Evolutionary conservation across 1,140 invertebrate species (phyloP).

Genomic region (Microplitis mediator): DNA sequence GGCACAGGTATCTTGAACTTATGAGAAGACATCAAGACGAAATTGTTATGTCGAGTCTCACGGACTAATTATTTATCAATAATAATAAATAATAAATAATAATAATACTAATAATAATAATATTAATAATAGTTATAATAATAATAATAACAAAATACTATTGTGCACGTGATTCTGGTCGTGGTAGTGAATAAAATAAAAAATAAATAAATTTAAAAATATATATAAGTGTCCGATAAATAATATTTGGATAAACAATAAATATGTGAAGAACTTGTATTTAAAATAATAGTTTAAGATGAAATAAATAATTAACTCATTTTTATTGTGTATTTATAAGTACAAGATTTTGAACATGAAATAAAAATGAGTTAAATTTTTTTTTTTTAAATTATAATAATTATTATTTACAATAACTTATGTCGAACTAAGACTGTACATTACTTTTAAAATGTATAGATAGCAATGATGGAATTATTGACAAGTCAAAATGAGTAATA

Average conservation of each 20-base stretch:
- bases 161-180: background rate
- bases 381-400: no score
- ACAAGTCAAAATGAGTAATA: conserved; percentile 23
- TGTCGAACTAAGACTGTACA: conserved; percentile 37
- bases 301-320: background rate
- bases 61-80: background rate
- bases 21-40: conserved; percentile 49
- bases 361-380: background rate
- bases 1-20: conserved; percentile 50
- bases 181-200: conserved; percentile 7
- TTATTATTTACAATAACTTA: background rate
- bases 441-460: conserved; percentile 33
- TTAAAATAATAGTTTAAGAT: no score
- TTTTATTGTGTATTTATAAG: no score
- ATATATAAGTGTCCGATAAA: conserved; percentile 13
- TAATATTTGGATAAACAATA: no score
- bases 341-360: conserved; percentile 8
- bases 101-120: no score
- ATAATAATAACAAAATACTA: no score
- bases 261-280: no score
- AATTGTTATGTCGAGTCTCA: background rate
- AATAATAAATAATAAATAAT: no score
- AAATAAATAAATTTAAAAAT: no score
- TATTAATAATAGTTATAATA: no score
- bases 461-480: conserved; percentile 32